Base-by-base conservation (phyloP, 2,113 vertebrate species). In the Perca flavescens region DNA sequence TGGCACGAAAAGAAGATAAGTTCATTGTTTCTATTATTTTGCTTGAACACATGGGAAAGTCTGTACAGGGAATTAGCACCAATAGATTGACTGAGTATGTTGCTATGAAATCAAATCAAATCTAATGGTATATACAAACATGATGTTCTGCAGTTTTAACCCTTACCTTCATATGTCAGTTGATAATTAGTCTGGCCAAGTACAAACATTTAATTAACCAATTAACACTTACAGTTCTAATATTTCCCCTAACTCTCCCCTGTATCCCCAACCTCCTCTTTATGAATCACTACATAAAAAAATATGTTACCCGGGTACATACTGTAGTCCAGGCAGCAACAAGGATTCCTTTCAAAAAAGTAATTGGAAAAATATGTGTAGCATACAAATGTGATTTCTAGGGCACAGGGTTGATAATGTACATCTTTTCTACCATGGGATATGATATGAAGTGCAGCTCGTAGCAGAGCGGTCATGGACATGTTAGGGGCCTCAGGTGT, bases 401-500 rank as follows among this genome's bases (percentile, higher is more conserved):
- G 15, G 40, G 9, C n/a, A 47, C 63, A 43, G 17, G 21, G 12
- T 3, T 50, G 46, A 14, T 49, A 10, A 49, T 53, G 47, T 22
- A 25, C 1, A 1, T 43, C 9, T 43, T 43, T 10, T 43, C 40
- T 43, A 43, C 40, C 40, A 43, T 10, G 3, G n/a, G 1, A 22
- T 34, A 4, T 36, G 22, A 49, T n/a, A 49, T 43, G 40, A 40
- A 19, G 3, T n/a, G 13, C 15, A 57, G 43, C 15, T 17, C 34
- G n/a, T 1, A 65, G 19, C 19, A 47, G 61, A 12, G 36, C 54
- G 9, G 34, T 43, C 15, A 22, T 7, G 28, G 28, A 54, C 47
- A 60, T 40, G 71, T 47, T 16, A 25, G 69, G 70, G 80, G 71
- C 85, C 80, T 86, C 82, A 50, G n/a, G 52, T 74, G 78, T 74